Conservation (phyloP, 2,113 vertebrate species). For the Connochaetes taurinus region DNA sequence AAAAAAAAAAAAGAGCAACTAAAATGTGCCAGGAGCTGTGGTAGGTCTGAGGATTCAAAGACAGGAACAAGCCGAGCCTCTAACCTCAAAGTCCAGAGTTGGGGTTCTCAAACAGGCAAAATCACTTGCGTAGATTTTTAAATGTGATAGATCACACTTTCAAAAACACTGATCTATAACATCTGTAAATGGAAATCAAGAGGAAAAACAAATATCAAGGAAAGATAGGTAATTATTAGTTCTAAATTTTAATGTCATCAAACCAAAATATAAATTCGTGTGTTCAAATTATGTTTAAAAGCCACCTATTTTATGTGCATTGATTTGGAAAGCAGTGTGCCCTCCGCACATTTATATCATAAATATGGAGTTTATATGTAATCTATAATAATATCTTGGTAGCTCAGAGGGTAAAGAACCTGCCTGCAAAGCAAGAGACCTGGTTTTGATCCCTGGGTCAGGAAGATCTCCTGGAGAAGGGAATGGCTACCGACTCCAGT, state of each 20-base stretch:
- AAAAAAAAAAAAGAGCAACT: not conserved
- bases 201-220: slow-evolving; percentile 90
- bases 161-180: not conserved
- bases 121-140: not conserved
- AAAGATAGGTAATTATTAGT: slow-evolving; percentile 88
- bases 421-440: not conserved
- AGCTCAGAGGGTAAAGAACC: not conserved
- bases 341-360: not conserved
- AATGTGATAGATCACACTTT: not conserved
- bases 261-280: not conserved
- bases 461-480: not conserved
- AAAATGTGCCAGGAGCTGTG: not conserved
- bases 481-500: not conserved
- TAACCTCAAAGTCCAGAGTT: not conserved
- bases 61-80: not conserved
- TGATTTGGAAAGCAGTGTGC: not conserved
- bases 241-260: slow-evolving; percentile 28
- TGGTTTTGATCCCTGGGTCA: not conserved
- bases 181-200: slow-evolving; percentile 73
- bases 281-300: slow-evolving; percentile 13
- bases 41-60: not conserved
- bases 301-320: not conserved
- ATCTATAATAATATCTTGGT: not conserved
- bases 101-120: not conserved
- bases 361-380: not conserved